Conservation (phyloP, 2,888 invertebrate species). For the Tetrapedia diversipes region DNA sequence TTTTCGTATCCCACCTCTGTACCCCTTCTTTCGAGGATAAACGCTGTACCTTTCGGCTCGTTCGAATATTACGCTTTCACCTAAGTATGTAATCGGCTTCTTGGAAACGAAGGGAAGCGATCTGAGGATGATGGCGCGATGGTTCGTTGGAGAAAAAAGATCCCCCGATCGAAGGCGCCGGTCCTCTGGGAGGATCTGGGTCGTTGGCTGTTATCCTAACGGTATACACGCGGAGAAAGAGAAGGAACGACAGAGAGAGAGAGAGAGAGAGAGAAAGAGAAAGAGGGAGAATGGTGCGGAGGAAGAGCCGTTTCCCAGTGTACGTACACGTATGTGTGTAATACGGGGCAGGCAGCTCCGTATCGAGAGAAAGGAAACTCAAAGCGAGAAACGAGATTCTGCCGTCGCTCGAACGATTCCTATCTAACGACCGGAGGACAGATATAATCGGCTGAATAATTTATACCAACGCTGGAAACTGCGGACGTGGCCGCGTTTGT, state of each 20-base stretch:
- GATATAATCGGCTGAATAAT: conserved; percentile 46
- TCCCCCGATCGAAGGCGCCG: conserved; percentile 40
- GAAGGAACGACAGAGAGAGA: conserved; percentile 2
- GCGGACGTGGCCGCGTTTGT: conserved; percentile 54
- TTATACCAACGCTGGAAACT: conserved; percentile 47
- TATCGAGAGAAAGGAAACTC: conserved; percentile 60
- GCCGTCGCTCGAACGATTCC: conserved; percentile 50
- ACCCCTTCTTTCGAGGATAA: neutral
- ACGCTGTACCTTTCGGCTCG: neutral
- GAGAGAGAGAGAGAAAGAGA: conserved; percentile 26
- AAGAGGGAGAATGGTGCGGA: conserved; percentile 22
- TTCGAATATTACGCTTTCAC: conserved; percentile 60
- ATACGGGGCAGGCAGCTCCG: too few relatives aligned
- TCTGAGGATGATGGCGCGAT: neutral
- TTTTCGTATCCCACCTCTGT: neutral
- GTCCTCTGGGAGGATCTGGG: conserved; percentile 63
- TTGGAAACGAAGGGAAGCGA: conserved; percentile 7
- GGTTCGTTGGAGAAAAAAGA: conserved; percentile 34
- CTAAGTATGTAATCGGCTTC: conserved; percentile 34
- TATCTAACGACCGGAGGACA: conserved; percentile 51
- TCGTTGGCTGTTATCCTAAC: conserved; percentile 66
- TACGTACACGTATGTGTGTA: neutral
- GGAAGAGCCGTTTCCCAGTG: neutral
- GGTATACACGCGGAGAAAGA: conserved; percentile 51
- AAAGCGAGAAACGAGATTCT: conserved; percentile 55